Conservation (phyloP, 1,140 invertebrate genomes). For the Eriocheir sinensis region DNA sequence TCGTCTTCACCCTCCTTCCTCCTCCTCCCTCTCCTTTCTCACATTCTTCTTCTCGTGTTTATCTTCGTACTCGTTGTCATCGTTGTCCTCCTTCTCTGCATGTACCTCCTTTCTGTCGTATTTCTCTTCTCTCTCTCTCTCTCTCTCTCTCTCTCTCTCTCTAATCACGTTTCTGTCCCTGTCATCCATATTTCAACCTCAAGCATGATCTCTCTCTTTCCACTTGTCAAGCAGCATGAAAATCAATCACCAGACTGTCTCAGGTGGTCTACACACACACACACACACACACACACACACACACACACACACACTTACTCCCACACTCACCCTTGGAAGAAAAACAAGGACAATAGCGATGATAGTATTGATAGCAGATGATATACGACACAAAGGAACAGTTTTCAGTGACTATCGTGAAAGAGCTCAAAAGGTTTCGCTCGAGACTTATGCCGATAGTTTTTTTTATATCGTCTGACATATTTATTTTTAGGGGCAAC, state of each 20-base stretch:
- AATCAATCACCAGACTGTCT: neutral
- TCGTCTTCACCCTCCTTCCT: no score
- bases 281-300: neutral
- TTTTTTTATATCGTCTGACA: no score
- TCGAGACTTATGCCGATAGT: no score
- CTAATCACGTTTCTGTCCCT: no score
- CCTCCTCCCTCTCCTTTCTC: neutral
- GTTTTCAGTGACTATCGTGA: no score
- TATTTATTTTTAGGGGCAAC: no score
- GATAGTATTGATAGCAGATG: no score
- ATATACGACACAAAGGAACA: no score
- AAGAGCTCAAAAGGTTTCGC: no score
- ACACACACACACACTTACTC: slow-evolving; percentile 11
- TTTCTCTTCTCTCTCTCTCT: neutral
- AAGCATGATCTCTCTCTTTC: neutral
- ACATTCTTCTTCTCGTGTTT: neutral
- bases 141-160: neutral
- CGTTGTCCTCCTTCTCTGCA: no score
- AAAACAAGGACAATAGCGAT: no score
- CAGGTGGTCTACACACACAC: neutral
- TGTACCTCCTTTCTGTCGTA: no score
- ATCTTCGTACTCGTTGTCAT: neutral
- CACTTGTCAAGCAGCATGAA: neutral
- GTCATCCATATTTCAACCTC: neutral
- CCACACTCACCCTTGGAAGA: neutral